A percentile compares a stretch with the other conserved stretches of the same genome.
Evolutionary conservation across 1,140 invertebrate species (phyloP).

Genomic region (Danaus plexippus): DNA sequence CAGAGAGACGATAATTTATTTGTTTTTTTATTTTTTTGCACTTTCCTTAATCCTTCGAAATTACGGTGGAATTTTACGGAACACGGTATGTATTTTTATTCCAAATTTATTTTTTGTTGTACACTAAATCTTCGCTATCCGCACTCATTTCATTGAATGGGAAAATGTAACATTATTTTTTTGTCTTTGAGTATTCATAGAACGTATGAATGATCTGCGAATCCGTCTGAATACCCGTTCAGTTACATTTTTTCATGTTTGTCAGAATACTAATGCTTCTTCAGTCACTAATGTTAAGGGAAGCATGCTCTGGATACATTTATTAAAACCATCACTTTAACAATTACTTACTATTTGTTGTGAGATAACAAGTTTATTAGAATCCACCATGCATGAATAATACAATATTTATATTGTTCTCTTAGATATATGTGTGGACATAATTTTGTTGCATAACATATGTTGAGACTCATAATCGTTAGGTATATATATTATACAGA

Average conservation of each 20-base stretch:
- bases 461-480: too few species aligned
- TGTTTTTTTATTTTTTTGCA: constrained; percentile 55
- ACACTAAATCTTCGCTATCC: constrained; percentile 51
- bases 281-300: constrained; percentile 33
- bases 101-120: constrained; percentile 50
- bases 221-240: too few species aligned
- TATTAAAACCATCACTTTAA: neutral
- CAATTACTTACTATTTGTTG: constrained; percentile 61
- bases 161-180: constrained; percentile 38
- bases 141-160: constrained; percentile 50
- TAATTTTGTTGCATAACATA: too few species aligned
- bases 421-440: constrained; percentile 6
- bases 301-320: constrained; percentile 36
- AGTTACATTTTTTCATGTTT: constrained; percentile 50
- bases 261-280: constrained; percentile 43
- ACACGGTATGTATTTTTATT: constrained; percentile 62
- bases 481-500: too few species aligned
- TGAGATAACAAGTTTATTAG: constrained; percentile 51
- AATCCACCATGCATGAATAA: constrained; percentile 38
- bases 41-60: constrained; percentile 43
- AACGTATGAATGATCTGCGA: too few species aligned
- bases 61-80: constrained; percentile 41
- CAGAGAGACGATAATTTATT: constrained; percentile 58
- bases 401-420: constrained; percentile 6
- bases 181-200: too few species aligned